A percentile compares a stretch with the other conserved stretches of the same genome.
These are phyloP conservation scores for Threskiornis aethiopicus DNA, from an alignment of 2,797 vertebrate genomes.

Conservation along the genomic window DNA sequence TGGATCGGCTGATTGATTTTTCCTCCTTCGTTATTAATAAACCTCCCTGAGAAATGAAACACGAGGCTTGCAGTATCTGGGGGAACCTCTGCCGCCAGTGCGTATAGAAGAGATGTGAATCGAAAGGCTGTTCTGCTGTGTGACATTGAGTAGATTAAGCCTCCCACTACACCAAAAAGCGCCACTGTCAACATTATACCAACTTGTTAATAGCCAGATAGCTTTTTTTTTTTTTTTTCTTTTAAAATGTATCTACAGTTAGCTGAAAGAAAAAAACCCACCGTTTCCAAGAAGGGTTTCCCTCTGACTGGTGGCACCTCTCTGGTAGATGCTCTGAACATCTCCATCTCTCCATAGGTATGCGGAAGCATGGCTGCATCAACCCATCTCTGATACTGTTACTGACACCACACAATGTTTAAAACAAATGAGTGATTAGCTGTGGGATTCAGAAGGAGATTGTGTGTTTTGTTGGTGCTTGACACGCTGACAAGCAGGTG, in stretches of 20 bases:
- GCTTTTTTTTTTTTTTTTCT: background rate
- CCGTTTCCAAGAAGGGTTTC: background rate
- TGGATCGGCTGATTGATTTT: background rate
- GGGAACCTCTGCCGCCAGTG: background rate
- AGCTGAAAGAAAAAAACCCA: background rate
- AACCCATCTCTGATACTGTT: background rate
- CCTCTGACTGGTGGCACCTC: background rate
- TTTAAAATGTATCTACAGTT: background rate
- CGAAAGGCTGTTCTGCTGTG: background rate
- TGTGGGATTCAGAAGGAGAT: background rate
- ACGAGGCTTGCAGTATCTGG: background rate
- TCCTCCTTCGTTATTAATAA: background rate
- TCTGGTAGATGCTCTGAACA: background rate
- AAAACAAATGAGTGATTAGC: background rate
- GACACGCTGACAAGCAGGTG: background rate
- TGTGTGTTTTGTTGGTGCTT: background rate
- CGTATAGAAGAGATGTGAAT: background rate
- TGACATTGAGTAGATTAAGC: background rate
- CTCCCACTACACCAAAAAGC: background rate
- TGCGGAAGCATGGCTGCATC: background rate
- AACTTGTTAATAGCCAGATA: conserved; percentile 16
- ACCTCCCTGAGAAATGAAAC: background rate
- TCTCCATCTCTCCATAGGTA: background rate
- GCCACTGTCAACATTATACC: background rate
- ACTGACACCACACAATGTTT: background rate